Percentiles rank a stretch among this genome's conserved stretches.
Conservation (phyloP, 2,113 vertebrate genomes). For the Haemorhous mexicanus region DNA sequence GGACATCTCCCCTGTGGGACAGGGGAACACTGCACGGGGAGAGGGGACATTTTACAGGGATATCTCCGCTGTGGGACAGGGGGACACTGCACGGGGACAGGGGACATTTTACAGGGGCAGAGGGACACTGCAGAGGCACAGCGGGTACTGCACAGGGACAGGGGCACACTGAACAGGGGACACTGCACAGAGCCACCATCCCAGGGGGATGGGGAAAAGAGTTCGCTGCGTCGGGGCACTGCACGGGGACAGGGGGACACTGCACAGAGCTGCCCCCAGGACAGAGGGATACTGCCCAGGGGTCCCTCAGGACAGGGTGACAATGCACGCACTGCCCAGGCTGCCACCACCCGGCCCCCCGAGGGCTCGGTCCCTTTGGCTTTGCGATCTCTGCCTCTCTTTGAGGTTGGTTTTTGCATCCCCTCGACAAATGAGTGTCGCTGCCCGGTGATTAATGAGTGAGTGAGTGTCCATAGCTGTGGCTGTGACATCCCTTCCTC, state of each 20-base stretch:
- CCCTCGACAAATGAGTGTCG: background rate
- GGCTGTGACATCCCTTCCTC: background rate
- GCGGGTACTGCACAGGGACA: background rate
- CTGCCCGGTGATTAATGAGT: fast-evolving
- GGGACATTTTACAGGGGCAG: background rate
- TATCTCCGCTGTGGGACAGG: no score
- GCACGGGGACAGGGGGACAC: no score
- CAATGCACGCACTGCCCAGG: fast-evolving
- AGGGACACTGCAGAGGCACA: no score
- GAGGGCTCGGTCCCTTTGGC: background rate
- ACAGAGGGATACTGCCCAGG: fast-evolving
- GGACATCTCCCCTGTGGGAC: no score
- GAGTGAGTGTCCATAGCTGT: fast-evolving
- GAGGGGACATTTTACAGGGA: background rate
- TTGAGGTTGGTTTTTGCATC: background rate
- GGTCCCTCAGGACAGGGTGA: fast-evolving
- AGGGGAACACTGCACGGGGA: background rate
- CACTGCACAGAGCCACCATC: no score
- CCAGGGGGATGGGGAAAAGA: background rate
- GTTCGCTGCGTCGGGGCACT: no score
- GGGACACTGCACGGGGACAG: no score
- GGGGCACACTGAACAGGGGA: no score
- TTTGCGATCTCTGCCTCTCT: background rate
- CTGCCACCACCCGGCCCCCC: background rate
- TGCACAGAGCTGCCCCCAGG: background rate